Percentiles rank a stretch among this genome's conserved stretches.
Evolutionary conservation across 2,888 invertebrate genomes (phyloP).

Genomic region (Netelia inedita): DNA sequence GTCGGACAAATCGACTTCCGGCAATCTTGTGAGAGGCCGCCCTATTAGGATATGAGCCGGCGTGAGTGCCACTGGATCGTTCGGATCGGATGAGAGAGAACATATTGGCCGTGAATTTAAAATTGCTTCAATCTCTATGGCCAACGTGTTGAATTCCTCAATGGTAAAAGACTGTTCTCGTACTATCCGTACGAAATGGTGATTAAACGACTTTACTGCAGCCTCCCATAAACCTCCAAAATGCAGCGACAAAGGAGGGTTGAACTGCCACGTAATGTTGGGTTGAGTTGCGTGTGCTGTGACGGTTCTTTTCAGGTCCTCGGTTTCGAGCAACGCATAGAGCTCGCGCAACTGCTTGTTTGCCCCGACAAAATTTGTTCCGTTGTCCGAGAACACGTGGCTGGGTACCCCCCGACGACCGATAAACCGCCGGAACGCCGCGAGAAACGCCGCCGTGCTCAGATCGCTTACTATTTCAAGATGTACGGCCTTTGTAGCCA

Average conservation of each 20-base stretch:
- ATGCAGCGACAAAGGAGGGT: constrained; percentile 51
- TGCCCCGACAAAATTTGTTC: constrained; percentile 63
- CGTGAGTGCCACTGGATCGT: constrained; percentile 57
- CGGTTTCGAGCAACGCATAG: constrained; percentile 30
- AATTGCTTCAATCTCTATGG: constrained; percentile 58
- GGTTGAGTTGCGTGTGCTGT: neutral
- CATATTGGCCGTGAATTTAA: constrained; percentile 58
- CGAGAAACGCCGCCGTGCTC: constrained; percentile 49
- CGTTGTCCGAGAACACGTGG: constrained; percentile 56
- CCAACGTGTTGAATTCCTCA: constrained; percentile 55
- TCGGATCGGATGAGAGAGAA: constrained; percentile 54
- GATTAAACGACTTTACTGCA: constrained; percentile 59
- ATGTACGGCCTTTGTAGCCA: constrained; percentile 50
- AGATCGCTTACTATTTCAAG: constrained; percentile 19
- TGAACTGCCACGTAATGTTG: constrained; percentile 34
- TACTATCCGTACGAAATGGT: constrained; percentile 55
- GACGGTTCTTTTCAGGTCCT: constrained; percentile 20
- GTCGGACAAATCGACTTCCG: constrained; percentile 57
- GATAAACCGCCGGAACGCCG: constrained; percentile 48
- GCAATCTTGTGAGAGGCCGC: constrained; percentile 71
- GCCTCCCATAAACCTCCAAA: constrained; percentile 64
- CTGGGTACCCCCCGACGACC: constrained; percentile 38
- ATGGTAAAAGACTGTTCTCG: constrained; percentile 34
- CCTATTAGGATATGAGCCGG: constrained; percentile 75
- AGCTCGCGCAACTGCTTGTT: constrained; percentile 54